A percentile compares a stretch with the other conserved stretches of the same genome.
phyloP scores from a whole-genome alignment of 2,888 invertebrate species.

The Pardosa pseudoannulata region DNA sequence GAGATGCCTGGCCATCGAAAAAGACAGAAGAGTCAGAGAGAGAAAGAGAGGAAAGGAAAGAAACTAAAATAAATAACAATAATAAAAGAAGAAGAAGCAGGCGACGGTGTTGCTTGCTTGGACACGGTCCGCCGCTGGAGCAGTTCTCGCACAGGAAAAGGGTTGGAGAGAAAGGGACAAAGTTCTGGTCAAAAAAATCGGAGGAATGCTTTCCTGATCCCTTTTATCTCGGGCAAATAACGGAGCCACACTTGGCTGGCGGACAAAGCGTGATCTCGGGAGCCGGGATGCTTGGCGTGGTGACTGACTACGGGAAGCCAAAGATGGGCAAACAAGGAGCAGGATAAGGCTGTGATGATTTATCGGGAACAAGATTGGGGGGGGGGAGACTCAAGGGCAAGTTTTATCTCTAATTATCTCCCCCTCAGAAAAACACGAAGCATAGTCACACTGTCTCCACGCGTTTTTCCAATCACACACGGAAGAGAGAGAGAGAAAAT shows the following conservation, averaged over 20 bases:
- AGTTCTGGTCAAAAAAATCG: not conserved
- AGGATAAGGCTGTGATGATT: too few species aligned
- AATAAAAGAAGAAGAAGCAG: too few species aligned
- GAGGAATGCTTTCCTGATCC: not conserved
- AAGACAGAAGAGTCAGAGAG: too few species aligned
- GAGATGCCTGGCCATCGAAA: not conserved
- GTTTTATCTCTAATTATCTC: too few species aligned
- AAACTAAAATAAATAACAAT: too few species aligned
- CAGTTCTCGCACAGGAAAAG: not conserved
- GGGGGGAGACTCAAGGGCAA: too few species aligned
- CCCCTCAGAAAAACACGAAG: too few species aligned
- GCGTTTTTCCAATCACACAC: too few species aligned
- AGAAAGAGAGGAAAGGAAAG: not conserved
- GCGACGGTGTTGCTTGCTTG: not conserved
- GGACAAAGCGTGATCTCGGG: not conserved
- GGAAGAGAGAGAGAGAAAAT: too few species aligned
- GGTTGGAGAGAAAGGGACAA: not conserved
- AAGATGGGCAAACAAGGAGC: too few species aligned
- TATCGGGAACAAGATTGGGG: too few species aligned
- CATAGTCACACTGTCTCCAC: too few species aligned
- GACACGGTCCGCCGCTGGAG: slow-evolving; percentile 9
- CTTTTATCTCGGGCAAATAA: not conserved
- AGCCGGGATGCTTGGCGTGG: not conserved
- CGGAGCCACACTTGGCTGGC: not conserved
- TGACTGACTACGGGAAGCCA: not conserved